Percentiles rank a stretch among this genome's conserved stretches.
These are phyloP conservation scores for Drosophila anomelani DNA, from an alignment of 2,888 invertebrate genomes.

Conservation along the genomic window DNA sequence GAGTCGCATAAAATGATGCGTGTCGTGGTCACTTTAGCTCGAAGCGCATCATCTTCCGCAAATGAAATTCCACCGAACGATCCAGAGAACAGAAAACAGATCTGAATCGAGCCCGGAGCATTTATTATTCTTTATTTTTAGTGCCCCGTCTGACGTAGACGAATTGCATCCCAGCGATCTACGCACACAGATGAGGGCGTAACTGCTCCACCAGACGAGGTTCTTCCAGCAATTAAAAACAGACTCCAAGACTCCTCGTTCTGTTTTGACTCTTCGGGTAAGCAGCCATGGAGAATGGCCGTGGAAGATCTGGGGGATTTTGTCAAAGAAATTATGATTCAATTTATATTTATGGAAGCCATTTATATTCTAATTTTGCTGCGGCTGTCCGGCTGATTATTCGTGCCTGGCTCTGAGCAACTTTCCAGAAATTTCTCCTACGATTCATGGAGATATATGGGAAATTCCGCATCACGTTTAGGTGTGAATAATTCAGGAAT, in stretches of 20 bases:
- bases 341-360: slow-evolving; percentile 35
- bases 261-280: slow-evolving; percentile 3
- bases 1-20: slow-evolving; percentile 66
- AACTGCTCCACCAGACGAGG: slow-evolving; percentile 39
- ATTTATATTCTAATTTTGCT: slow-evolving; percentile 30
- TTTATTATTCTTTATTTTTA: slow-evolving; percentile 37
- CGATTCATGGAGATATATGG: slow-evolving; percentile 23
- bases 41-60: slow-evolving; percentile 60
- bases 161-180: slow-evolving; percentile 63
- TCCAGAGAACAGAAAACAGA: slow-evolving; percentile 19
- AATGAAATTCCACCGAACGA: slow-evolving; percentile 48
- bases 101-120: slow-evolving; percentile 34
- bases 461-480: slow-evolving; percentile 7
- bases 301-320: slow-evolving; percentile 18
- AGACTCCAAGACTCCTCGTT: background rate
- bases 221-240: slow-evolving; percentile 67
- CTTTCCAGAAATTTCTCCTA: slow-evolving; percentile 17
- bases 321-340: slow-evolving; percentile 37
- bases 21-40: slow-evolving; percentile 57
- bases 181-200: slow-evolving; percentile 57
- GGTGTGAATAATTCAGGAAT: slow-evolving; percentile 25
- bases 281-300: slow-evolving; percentile 19
- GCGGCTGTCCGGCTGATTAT: slow-evolving; percentile 14
- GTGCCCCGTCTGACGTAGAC: slow-evolving; percentile 65
- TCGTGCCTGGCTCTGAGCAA: slow-evolving; percentile 19